Base-by-base conservation (phyloP, 2,888 invertebrate genomes). In the Temnothorax ravouxi region DNA sequence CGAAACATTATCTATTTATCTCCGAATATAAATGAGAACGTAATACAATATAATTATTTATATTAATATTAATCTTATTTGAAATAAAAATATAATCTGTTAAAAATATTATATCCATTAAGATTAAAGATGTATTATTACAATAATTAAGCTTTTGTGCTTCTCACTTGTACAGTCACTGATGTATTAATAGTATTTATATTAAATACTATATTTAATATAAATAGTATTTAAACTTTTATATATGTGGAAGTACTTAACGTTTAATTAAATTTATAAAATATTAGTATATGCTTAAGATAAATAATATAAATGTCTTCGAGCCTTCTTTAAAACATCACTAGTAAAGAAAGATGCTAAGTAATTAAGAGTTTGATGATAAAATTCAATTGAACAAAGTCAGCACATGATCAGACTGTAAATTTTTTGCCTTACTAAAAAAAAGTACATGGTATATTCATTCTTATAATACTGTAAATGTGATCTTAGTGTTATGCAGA, bases 381-480 rank as follows among this genome's bases (percentile, higher is more conserved):
- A 84, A 89, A 91, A 84, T 84, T 85, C 66, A 50, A 80, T 83
- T 85, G 84, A 90, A 92, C 84, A 88, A 89, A 76, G 72, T 85
- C 83, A 71, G 34, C 13, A 87, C 75, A 84, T 81, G 82, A 79
- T 85, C 86, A 82, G 62, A 83, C 85, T 64, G 85, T 79, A 82
- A 87, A 85, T 71, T 84, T 84, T 67, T 71, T 80, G 87, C 86
- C 86, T 84, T 88, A 88, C 85, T 85, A 88, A 88, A 89, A 88
- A 89, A 88, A 83, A 80, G 74, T 88, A 82, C 64, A 87, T 71
- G 76, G 67, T 84, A 74, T 84, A 86, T 84, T 87, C 82, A 88
- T 80, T 54, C 86, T 84, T 72, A 80, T 89, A 91, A 91, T 90
- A 91, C 88, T 89, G 89, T 83, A 88, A 92, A 91, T 89, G 87